Evolutionary conservation across 2,888 invertebrate species (phyloP), one percentile per base, ranked within the genome.

Genomic region (Lottia scabra): DNA sequence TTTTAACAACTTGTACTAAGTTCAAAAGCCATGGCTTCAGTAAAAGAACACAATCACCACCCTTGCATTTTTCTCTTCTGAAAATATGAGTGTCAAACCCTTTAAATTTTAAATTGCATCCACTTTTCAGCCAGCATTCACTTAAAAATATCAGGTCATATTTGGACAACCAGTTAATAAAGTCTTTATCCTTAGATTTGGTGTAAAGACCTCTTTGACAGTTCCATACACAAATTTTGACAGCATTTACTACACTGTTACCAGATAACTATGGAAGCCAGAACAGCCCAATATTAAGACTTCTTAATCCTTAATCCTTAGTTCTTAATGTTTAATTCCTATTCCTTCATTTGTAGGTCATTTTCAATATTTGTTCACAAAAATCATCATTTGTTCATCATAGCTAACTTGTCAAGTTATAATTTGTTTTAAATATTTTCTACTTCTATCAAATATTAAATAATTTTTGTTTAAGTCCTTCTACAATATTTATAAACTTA

Each of bases 41-140:
- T n/a, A 48, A 56, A 19, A 56, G n/a, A 56, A 56, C 56, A 56
- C 23, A 19, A 56, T 56, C 56, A n/a, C 56, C 56, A n/a, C n/a
- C 56, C 23, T 56, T 56, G 23, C 56, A n/a, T 56, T 56, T 56
- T 10, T 56, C 23, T 56, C n/a, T 56, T 19, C 19, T 48, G 19
- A 48, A 8, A 56, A 56, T 56, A 19, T 19, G 6, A 1, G 56
- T 56, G 8, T 56, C 56, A 56, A 19, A 56, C n/a, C 23, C n/a
- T 19, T 16, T 56, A 8, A 56, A 56, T 56, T 56, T n/a, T 56
- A 56, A 5, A 12, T 56, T 10, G n/a, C 19, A 5, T 19, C 23
- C 56, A 56, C 56, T 23, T 8, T 23, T 23, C 56, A 56, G 19
- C 56, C n/a, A 56, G 56, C 56, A 56, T n/a, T 56, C 56, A 56